phyloP scores from a whole-genome alignment of 1,140 invertebrate genomes.

The Coelopa frigida region DNA sequence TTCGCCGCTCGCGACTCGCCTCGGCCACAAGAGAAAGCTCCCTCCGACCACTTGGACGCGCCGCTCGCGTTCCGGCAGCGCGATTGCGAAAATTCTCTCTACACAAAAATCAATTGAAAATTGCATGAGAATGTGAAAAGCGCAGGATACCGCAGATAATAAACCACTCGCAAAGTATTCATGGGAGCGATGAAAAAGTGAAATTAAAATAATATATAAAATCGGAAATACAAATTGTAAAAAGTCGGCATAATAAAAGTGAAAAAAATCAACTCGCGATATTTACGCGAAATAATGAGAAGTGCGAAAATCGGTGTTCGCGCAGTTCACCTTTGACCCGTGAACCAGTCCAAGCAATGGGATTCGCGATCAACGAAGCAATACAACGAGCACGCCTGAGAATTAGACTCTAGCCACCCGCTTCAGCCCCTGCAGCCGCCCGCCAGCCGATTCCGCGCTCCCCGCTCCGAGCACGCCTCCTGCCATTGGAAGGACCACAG shows the following conservation, averaged over 20 bases:
- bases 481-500: slow-evolving; percentile 2
- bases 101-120: slow-evolving; percentile 10
- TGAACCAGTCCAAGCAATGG: too few relatives aligned
- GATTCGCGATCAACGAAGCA: too few relatives aligned
- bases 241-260: neutral
- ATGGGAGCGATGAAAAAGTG: neutral
- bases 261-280: too few relatives aligned
- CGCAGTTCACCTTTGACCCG: too few relatives aligned
- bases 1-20: slow-evolving; percentile 16
- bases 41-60: slow-evolving; percentile 26
- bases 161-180: slow-evolving; percentile 5
- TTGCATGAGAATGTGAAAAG: slow-evolving; percentile 8
- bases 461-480: neutral
- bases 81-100: slow-evolving; percentile 23
- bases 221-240: neutral
- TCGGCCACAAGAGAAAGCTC: slow-evolving; percentile 37
- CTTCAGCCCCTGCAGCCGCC: too few relatives aligned
- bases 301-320: too few relatives aligned
- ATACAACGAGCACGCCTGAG: too few relatives aligned
- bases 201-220: slow-evolving; percentile 1
- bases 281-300: too few relatives aligned
- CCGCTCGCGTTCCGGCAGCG: slow-evolving; percentile 34
- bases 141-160: slow-evolving; percentile 4
- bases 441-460: too few relatives aligned
- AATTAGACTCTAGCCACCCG: too few relatives aligned